Evolutionary conservation across 2,888 invertebrate genomes (phyloP).

Genomic region (Tanaodytes sp.): DNA sequence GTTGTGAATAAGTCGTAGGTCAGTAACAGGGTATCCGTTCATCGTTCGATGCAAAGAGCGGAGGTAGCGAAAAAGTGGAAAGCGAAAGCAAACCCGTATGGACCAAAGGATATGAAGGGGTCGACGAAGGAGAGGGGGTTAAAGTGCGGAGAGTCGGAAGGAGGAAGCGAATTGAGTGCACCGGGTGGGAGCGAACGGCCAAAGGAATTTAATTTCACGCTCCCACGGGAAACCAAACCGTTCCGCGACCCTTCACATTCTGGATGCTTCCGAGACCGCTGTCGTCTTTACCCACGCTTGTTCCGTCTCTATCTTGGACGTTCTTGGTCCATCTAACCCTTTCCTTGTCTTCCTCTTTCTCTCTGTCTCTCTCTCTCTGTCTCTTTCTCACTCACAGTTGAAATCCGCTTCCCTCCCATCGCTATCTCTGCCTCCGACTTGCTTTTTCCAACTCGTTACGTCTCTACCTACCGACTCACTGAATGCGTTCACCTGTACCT

Average conservation of each 20-base stretch:
- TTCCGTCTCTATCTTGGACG: neutral
- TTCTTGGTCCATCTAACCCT: neutral
- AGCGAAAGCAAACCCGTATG: too few relatives aligned
- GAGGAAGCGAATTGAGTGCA: constrained; percentile 36
- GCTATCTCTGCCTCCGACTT: neutral
- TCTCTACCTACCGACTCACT: too few relatives aligned
- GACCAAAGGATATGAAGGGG: neutral
- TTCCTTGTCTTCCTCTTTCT: neutral
- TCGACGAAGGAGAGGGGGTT: neutral
- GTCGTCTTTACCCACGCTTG: constrained; percentile 35
- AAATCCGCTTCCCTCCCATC: too few relatives aligned
- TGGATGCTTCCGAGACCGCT: constrained; percentile 45
- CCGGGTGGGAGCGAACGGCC: constrained; percentile 29
- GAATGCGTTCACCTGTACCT: too few relatives aligned
- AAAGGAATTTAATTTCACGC: constrained; percentile 67
- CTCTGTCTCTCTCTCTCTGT: neutral
- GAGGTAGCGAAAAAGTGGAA: neutral
- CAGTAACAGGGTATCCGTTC: constrained; percentile 50
- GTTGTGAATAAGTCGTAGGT: constrained; percentile 43
- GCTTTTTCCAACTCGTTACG: constrained; percentile 7
- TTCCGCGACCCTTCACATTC: constrained; percentile 55
- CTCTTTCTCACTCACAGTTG: too few relatives aligned
- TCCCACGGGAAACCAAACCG: constrained; percentile 61
- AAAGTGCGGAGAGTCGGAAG: constrained; percentile 36
- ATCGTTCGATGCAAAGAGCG: constrained; percentile 37